A percentile compares a stretch with the other conserved stretches of the same genome.
Evolutionary conservation across 2,113 vertebrate genomes (phyloP).

Genomic region (Rhagologus leucostigma): DNA sequence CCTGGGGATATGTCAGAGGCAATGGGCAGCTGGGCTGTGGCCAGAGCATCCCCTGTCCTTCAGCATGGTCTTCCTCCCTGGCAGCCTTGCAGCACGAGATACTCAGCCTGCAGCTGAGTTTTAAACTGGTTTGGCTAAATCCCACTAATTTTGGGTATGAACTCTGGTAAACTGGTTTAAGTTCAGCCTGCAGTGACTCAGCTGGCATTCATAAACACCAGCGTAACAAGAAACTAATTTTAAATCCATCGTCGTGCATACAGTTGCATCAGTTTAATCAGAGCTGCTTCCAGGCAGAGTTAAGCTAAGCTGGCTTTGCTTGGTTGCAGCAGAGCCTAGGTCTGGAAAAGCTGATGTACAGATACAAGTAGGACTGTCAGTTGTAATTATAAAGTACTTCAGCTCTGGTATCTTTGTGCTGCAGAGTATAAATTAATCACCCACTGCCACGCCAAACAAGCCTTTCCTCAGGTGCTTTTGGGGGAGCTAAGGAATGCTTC

Average conservation of each 20-base stretch:
- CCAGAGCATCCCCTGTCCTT: not conserved
- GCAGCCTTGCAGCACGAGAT: fast-evolving
- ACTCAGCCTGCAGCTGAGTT: not conserved
- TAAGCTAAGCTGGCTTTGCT: not conserved
- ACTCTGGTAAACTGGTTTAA: conserved; percentile 44
- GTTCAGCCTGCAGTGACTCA: conserved; percentile 18
- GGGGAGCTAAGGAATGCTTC: not conserved
- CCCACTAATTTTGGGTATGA: not conserved
- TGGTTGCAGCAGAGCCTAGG: not conserved
- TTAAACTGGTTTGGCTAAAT: not conserved
- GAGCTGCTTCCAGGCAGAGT: not conserved
- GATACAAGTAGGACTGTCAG: fast-evolving
- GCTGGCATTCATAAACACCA: conserved; percentile 33
- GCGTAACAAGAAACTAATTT: not conserved
- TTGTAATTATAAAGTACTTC: not conserved
- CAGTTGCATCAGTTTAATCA: not conserved
- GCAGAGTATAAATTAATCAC: not conserved
- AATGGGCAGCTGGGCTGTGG: not conserved
- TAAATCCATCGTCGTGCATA: not conserved
- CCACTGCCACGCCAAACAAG: not conserved
- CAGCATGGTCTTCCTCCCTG: fast-evolving
- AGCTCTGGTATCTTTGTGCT: not conserved
- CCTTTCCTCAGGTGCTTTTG: not conserved
- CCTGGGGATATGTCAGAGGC: not conserved
- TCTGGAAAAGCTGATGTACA: not conserved